Percentiles rank a stretch among this genome's conserved stretches.
Evolutionary conservation across 2,113 vertebrate species (phyloP).

Genomic region (Anoura caudifer): DNA sequence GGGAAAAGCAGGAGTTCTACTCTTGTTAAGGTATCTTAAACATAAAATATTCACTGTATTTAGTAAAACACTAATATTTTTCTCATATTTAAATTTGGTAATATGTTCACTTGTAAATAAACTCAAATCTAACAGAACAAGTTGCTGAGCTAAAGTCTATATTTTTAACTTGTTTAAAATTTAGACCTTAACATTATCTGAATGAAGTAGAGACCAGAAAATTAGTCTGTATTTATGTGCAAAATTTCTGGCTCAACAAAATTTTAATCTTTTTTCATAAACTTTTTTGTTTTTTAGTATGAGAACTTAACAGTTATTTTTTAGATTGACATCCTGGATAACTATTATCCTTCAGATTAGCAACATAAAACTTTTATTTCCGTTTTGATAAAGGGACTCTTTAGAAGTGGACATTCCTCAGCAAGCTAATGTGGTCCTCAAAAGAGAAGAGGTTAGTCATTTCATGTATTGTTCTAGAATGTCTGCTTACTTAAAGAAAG

Average conservation of each 20-base stretch:
- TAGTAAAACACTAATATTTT: not conserved
- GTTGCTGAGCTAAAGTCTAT: not conserved
- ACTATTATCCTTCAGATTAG: slow-evolving; percentile 5
- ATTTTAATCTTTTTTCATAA: slow-evolving; percentile 5
- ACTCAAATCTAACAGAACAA: not conserved
- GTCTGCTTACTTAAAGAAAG: not conserved
- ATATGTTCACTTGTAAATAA: not conserved
- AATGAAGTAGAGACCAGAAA: not conserved
- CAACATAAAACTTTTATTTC: slow-evolving; percentile 41
- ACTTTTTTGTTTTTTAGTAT: not conserved
- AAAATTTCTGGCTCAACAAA: not conserved
- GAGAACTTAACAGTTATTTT: slow-evolving; percentile 10
- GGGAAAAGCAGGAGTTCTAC: slow-evolving; percentile 88
- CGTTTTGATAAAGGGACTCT: slow-evolving; percentile 77
- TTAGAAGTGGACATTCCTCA: slow-evolving; percentile 70
- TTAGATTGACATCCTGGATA: slow-evolving; percentile 6
- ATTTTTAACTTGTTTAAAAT: slow-evolving; percentile 23
- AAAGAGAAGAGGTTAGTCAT: slow-evolving; percentile 79
- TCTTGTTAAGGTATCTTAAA: slow-evolving; percentile 88
- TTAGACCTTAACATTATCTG: slow-evolving; percentile 8
- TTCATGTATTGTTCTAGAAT: slow-evolving; percentile 9
- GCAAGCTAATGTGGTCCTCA: slow-evolving; percentile 76
- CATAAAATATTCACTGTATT: not conserved
- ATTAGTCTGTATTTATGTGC: not conserved
- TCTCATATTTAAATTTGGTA: not conserved